These are phyloP conservation scores for Tipula lateralis DNA, from an alignment of 2,888 invertebrate species.

Conservation along the genomic window DNA sequence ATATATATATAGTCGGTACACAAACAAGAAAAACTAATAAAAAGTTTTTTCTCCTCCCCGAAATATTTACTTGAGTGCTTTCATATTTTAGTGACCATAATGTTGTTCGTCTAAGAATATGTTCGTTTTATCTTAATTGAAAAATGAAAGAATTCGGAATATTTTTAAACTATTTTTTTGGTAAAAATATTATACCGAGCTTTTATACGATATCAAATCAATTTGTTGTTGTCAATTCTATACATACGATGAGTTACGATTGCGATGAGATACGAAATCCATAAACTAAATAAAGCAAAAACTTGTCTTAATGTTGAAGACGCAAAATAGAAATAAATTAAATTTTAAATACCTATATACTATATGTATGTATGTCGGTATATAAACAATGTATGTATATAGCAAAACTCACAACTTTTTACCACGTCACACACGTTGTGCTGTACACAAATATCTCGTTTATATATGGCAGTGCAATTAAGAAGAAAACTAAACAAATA, in stretches of 20 bases:
- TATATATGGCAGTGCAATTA: not conserved
- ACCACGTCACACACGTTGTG: not conserved
- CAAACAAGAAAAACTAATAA: not conserved
- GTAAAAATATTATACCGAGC: too few species aligned
- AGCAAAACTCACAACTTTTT: not conserved
- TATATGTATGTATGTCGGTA: too few species aligned
- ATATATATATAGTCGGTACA: too few species aligned
- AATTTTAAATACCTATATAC: not conserved
- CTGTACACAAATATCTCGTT: not conserved
- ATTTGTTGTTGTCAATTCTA: not conserved
- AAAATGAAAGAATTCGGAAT: not conserved
- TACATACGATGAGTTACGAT: not conserved
- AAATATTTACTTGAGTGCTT: not conserved
- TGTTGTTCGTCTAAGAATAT: not conserved
- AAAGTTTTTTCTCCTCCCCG: not conserved
- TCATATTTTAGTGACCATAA: not conserved
- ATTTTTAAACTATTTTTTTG: not conserved
- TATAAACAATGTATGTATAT: not conserved
- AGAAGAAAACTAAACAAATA: not conserved
- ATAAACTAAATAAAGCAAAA: not conserved
- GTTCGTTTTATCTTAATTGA: not conserved
- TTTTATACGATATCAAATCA: not conserved
- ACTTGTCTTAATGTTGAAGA: not conserved
- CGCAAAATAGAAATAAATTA: not conserved
- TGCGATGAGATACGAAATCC: not conserved